Evolutionary conservation across 2,888 invertebrate genomes (phyloP).

Genomic region (Pseudococcus longispinus): DNA sequence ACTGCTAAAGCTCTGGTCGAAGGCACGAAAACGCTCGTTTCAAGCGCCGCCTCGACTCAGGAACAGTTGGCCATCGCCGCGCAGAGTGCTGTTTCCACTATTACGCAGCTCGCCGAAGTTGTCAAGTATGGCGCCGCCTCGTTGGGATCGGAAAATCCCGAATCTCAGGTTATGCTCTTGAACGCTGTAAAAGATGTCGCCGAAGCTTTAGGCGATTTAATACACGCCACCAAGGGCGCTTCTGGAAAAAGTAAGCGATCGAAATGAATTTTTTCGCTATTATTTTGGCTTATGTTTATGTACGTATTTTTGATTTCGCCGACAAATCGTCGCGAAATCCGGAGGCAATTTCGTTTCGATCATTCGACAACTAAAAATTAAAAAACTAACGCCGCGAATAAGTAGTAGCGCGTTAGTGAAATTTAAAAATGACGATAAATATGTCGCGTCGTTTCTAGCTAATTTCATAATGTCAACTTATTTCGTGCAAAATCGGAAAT

Average conservation of each 20-base stretch:
- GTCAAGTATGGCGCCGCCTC: conserved; percentile 97
- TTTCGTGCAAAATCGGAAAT: too few species aligned
- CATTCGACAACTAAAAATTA: too few species aligned
- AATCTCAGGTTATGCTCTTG: conserved; percentile 93
- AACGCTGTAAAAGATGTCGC: conserved; percentile 99
- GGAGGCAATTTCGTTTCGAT: too few species aligned
- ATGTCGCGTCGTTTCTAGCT: too few species aligned
- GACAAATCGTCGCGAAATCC: too few species aligned
- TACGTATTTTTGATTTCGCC: too few species aligned
- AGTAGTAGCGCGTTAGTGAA: too few species aligned
- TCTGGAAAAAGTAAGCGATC: conserved; percentile 74
- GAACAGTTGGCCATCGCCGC: conserved; percentile 97
- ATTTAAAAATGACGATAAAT: too few species aligned
- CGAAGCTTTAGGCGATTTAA: conserved; percentile 92
- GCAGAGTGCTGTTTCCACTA: conserved; percentile 95
- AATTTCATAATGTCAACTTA: too few species aligned
- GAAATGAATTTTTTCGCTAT: too few species aligned
- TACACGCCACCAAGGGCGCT: conserved; percentile 96
- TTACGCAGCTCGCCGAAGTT: conserved; percentile 94
- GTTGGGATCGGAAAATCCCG: conserved; percentile 89
- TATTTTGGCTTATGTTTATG: too few species aligned
- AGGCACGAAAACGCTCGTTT: conserved; percentile 97
- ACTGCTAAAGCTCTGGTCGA: conserved; percentile 98
- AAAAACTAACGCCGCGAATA: too few species aligned
- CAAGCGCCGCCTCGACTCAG: conserved; percentile 91